phyloP scores from a whole-genome alignment of 1,140 invertebrate genomes.

The Hypsibius dujardini region DNA sequence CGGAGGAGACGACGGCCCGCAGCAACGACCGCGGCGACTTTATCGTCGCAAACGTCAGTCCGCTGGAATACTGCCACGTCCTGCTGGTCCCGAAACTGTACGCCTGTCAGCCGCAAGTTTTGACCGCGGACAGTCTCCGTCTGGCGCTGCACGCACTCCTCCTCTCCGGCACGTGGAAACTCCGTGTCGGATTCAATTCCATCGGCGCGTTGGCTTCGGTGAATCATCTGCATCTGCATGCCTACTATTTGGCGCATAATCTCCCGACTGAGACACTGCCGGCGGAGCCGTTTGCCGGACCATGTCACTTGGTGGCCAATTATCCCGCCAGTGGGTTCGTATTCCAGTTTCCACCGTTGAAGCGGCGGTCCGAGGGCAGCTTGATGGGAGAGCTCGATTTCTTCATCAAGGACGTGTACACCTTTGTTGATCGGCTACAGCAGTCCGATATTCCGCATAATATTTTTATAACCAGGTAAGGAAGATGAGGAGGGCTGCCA shows the following conservation, averaged over 20 bases:
- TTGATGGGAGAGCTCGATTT: constrained; percentile 22
- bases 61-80: constrained; percentile 46
- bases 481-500: too few relatives aligned
- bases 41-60: constrained; percentile 48
- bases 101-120: constrained; percentile 41
- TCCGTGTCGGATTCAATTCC: constrained; percentile 53
- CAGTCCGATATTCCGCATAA: constrained; percentile 44
- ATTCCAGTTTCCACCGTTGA: constrained; percentile 37
- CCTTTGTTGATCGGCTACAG: background rate
- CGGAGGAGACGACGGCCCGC: background rate
- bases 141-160: constrained; percentile 37
- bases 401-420: constrained; percentile 20
- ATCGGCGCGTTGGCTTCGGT: constrained; percentile 57
- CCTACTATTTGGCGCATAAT: constrained; percentile 45
- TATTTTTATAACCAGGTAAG: constrained; percentile 45
- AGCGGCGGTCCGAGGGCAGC: constrained; percentile 30
- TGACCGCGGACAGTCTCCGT: constrained; percentile 35
- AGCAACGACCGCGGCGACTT: constrained; percentile 23
- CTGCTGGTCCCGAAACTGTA: constrained; percentile 44
- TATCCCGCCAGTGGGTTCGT: constrained; percentile 46
- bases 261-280: constrained; percentile 43
- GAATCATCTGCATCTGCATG: constrained; percentile 59
- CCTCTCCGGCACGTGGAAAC: constrained; percentile 35
- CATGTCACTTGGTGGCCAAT: constrained; percentile 35
- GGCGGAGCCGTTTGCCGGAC: constrained; percentile 26